Evolutionary conservation across 2,888 invertebrate species (phyloP), one percentile per base, ranked within the genome.

Genomic region (Loripinus fragilis): DNA sequence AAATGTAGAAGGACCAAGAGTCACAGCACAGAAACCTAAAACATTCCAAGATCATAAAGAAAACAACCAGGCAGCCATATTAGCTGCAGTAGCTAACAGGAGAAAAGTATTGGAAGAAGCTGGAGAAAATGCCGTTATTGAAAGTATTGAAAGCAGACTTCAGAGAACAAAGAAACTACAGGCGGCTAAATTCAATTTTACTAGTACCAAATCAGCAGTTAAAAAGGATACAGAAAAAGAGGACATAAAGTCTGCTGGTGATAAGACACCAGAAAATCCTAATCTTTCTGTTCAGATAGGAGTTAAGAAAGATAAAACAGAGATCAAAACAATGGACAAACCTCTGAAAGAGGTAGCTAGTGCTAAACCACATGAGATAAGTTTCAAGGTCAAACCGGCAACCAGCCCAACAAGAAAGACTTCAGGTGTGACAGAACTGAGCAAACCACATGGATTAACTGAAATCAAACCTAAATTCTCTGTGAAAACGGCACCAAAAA

Each of bases 121-220:
- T 23, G 77, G 87, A n/a, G 87, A 90, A 48, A 79, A 80, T 20
- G 74, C 83, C 17, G 87, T 92, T 60, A 89, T 91, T 30, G 87
- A 90, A n/a, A 85, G 84, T 45, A 92, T 92, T 38, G 92, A 92
- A 79, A 85, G 86, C 45, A 84, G 86, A 55, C 81, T 92, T 23
- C 87, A 91, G 74, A 90, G 90, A 75, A 89, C 88, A 23, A 91
- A 91, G 84, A 91, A 92, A 76, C 80, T 92, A 20, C 92, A 92
- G 76, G 88, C 90, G 12, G 89, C 89, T 35, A 91, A 91, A 76
- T 87, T 86, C 64, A 86, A 84, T 52, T 79, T 86, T 42, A 76
- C 87, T 23, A 85, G 87, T 77, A 55, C 71, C 23, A 80, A 78
- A 45, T 25, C 55, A 41, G 30, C 55, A 48, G 45, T 41, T 1